These are phyloP conservation scores for Lycaena phlaeas DNA, from an alignment of 2,888 invertebrate species.

Conservation along the genomic window DNA sequence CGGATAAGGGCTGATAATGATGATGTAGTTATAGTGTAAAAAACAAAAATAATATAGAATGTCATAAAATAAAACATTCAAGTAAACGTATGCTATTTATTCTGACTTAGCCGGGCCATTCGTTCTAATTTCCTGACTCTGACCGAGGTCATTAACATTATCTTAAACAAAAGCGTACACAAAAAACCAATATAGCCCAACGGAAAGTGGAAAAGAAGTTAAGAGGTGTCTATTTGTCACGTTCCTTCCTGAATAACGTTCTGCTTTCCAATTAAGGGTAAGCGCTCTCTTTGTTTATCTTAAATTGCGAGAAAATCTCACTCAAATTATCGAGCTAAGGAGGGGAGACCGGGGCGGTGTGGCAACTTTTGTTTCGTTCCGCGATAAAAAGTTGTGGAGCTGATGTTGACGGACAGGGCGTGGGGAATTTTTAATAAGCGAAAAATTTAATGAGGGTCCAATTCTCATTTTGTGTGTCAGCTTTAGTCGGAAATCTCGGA, in stretches of 20 bases:
- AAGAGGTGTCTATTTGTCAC: conserved; percentile 74
- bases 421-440: conserved; percentile 73
- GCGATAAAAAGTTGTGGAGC: conserved; percentile 65
- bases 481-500: conserved; percentile 26
- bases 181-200: conserved; percentile 65
- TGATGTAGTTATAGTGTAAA: no score
- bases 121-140: conserved; percentile 10
- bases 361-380: conserved; percentile 60
- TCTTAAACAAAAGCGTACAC: conserved; percentile 57
- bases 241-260: conserved; percentile 69
- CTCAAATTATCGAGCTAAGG: conserved; percentile 71
- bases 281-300: conserved; percentile 73
- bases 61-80: no score
- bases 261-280: conserved; percentile 74
- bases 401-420: conserved; percentile 53
- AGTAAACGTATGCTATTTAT: no score
- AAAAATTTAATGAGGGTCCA: conserved; percentile 68
- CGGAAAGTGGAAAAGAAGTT: conserved; percentile 70
- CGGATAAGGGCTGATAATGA: no score
- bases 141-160: conserved; percentile 38
- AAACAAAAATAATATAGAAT: no score
- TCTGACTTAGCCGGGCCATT: no score
- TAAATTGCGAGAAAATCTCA: conserved; percentile 74
- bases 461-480: conserved; percentile 57
- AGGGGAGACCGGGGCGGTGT: conserved; percentile 55